Percentiles rank a stretch among this genome's conserved stretches.
Conservation (phyloP, 2,888 invertebrate genomes). For the Cecidostiba fungosa region DNA sequence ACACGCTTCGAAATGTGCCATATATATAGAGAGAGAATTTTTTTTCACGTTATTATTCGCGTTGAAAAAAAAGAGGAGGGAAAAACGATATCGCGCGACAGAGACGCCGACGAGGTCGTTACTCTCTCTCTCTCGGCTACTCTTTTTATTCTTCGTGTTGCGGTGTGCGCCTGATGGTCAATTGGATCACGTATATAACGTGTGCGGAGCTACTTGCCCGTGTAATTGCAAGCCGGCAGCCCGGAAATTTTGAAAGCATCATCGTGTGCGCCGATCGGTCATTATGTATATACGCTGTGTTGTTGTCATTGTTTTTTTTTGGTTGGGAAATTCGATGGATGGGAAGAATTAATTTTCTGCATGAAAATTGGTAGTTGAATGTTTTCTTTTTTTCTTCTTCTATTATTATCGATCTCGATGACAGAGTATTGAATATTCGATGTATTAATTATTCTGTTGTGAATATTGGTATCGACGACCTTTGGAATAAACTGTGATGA, state of each 20-base stretch:
- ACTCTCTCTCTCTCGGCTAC: background rate
- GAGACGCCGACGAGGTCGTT: constrained; percentile 42
- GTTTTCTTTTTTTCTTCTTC: too few relatives aligned
- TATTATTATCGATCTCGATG: too few relatives aligned
- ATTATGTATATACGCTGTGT: background rate
- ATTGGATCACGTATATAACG: constrained; percentile 39
- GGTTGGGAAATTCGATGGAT: background rate
- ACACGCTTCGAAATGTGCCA: background rate
- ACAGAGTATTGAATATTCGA: too few relatives aligned
- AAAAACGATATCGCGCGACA: constrained; percentile 19
- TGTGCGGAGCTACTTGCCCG: background rate
- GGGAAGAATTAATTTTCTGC: background rate
- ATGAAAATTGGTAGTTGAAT: too few relatives aligned
- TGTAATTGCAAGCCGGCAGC: constrained; percentile 41
- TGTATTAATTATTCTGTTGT: too few relatives aligned
- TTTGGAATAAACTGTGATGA: too few relatives aligned
- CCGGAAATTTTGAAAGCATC: constrained; percentile 40
- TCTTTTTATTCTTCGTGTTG: constrained; percentile 21
- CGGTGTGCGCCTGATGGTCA: background rate
- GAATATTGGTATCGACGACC: too few relatives aligned
- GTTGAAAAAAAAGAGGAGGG: background rate
- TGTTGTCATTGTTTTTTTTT: background rate
- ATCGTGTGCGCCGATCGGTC: background rate
- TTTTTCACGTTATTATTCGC: background rate
- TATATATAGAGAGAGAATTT: too few relatives aligned